phyloP scores from a whole-genome alignment of 1,140 invertebrate genomes.

The Stenopsyche tienmushanensis region DNA sequence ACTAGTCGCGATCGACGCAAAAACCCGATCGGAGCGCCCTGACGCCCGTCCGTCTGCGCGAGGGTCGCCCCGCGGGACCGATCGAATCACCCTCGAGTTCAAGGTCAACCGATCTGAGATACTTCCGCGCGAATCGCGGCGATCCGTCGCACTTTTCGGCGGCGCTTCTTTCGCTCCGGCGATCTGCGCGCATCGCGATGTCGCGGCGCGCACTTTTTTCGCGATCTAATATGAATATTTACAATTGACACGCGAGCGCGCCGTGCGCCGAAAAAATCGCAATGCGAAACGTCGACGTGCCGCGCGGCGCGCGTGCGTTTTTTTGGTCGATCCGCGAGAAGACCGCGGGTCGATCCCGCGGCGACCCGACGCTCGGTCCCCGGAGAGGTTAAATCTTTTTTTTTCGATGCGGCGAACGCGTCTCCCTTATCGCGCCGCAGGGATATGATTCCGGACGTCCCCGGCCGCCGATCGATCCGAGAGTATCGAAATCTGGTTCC shows the following conservation, averaged over 20 bases:
- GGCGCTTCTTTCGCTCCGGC: neutral
- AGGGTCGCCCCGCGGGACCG: neutral
- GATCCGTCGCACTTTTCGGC: neutral
- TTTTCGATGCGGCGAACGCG: neutral
- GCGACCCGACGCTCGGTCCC: no score
- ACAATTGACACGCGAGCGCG: neutral
- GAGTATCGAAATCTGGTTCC: conserved; percentile 4
- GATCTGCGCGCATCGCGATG: neutral
- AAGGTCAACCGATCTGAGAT: neutral
- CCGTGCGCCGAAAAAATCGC: neutral
- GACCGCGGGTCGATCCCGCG: neutral
- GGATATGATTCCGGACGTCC: neutral
- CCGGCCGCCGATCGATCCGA: neutral
- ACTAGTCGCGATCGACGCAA: no score
- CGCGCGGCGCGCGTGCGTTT: neutral
- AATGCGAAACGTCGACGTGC: neutral
- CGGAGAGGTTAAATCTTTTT: no score
- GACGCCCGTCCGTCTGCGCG: neutral
- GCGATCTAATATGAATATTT: neutral
- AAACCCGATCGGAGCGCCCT: neutral
- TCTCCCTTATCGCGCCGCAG: neutral
- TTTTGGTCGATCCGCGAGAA: neutral
- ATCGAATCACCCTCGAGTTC: no score
- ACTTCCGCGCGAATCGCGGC: neutral
- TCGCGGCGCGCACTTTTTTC: neutral